These are phyloP conservation scores for Coregonus ussuriensis DNA, from an alignment of 2,797 vertebrate species.

Conservation along the genomic window DNA sequence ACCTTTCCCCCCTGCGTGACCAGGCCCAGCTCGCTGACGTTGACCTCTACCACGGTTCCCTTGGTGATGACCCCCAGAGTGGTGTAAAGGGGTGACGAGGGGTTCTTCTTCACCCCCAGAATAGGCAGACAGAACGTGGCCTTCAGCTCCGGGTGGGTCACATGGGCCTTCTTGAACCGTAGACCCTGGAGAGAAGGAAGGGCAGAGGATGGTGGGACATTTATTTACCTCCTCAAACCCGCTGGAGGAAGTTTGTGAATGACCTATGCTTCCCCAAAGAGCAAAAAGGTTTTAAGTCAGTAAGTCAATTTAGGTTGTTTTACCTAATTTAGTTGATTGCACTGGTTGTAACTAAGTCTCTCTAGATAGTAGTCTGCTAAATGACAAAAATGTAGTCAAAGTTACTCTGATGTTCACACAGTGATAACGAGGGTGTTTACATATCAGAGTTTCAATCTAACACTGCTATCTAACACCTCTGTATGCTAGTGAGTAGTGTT, in stretches of 20 bases:
- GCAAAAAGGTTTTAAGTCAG: too few relatives aligned
- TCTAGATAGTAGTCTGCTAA: too few relatives aligned
- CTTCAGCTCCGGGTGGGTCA: slow-evolving; percentile 98
- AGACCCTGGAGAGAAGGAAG: slow-evolving; percentile 78
- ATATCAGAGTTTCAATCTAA: too few relatives aligned
- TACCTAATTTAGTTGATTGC: too few relatives aligned
- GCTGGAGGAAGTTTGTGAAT: too few relatives aligned
- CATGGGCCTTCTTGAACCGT: slow-evolving; percentile 97
- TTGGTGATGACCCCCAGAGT: slow-evolving; percentile 95
- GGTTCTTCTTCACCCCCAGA: slow-evolving; percentile 98
- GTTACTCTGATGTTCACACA: too few relatives aligned
- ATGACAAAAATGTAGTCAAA: too few relatives aligned
- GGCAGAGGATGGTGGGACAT: too few relatives aligned
- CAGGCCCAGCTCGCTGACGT: slow-evolving; percentile 94
- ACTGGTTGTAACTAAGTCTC: too few relatives aligned
- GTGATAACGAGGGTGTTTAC: too few relatives aligned
- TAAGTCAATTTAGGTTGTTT: too few relatives aligned
- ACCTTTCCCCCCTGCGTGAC: slow-evolving; percentile 99
- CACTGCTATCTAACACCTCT: neutral
- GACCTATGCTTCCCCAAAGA: too few relatives aligned
- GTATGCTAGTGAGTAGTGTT: neutral
- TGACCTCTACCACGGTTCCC: slow-evolving; percentile 94
- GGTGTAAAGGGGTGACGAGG: slow-evolving; percentile 94
- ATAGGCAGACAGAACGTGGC: slow-evolving; percentile 97
- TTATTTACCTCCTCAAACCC: neutral